These are phyloP conservation scores for Phrynosoma blainvillii DNA, from an alignment of 2,113 vertebrate genomes.

Conservation along the genomic window DNA sequence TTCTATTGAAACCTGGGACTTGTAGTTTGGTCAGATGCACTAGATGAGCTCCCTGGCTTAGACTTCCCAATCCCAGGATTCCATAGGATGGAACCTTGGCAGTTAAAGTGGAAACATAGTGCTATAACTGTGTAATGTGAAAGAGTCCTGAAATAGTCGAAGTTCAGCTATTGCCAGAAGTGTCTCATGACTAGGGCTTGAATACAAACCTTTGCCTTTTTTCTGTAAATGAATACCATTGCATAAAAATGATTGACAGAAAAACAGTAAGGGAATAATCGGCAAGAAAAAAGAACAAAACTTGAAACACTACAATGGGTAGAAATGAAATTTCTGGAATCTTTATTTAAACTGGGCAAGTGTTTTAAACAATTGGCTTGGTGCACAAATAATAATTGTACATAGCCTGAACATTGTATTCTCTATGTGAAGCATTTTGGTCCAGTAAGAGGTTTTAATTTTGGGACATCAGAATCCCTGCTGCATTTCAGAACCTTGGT, in stretches of 20 bases:
- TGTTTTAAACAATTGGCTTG: not conserved
- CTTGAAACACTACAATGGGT: not conserved
- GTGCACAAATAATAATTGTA: not conserved
- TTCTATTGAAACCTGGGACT: no score
- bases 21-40: no score
- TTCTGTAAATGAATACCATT: rapidly evolving
- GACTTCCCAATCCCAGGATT: no score
- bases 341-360: not conserved
- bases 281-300: no score
- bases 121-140: no score
- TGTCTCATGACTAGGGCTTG: not conserved
- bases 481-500: no score
- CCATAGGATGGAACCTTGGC: no score
- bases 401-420: not conserved
- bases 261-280: not conserved
- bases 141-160: not conserved
- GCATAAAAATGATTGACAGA: not conserved
- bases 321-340: not conserved
- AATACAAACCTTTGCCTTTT: not conserved
- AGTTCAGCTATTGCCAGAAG: slow-evolving; percentile 3
- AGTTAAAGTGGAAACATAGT: no score
- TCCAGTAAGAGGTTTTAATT: not conserved
- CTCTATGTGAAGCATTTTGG: not conserved
- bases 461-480: no score
- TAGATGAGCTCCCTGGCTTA: no score